Evolutionary conservation across 2,113 vertebrate species (phyloP), one percentile per base, ranked within the genome.

Genomic region (Jaculus jaculus): DNA sequence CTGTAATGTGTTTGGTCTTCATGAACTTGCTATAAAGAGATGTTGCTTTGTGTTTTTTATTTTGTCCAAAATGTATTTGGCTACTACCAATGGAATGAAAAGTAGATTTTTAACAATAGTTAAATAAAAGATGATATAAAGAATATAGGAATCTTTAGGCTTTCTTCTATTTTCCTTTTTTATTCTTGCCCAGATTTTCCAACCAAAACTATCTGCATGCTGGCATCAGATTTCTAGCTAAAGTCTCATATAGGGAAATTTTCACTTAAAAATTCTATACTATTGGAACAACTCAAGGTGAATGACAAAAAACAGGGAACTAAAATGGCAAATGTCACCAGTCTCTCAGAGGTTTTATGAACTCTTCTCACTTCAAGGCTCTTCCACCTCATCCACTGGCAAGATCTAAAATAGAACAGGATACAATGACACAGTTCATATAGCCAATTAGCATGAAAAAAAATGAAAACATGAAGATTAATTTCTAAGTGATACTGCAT

Each of bases 381-480:
- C 42, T 32, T 65, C 7, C 1, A 72, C 6, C 23, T 58, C 34
- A 15, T 85, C 23, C 28, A 30, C 5, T 69, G 30, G 85, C 39
- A 89, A 21, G 8, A 65, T 71, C 16, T 86, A 28, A 77, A 84
- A 81, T 16, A 2, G 65, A 79, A 23, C 23, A 42, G 21, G n/a
- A 26, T 18, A 68, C 26, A 20, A 3, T 87, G 17, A 24, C 16
- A 24, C 20, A 51, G 18, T 5, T 34, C 61, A 84, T 87, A 81
- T 68, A 30, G 9, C 5, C 24, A 87, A 47, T n/a, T 80, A 47
- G 51, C n/a, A n/a, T 47, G 82, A 37, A 86, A 73, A 84, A 1
- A 73, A 87, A 60, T 66, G 13, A 79, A 84, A 94, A 73, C 58
- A 65, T 84, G 32, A 89, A 12, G 85, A 86, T 84, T 4, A 37